Base-by-base conservation (phyloP, 2,888 invertebrate species). In the Nomada ruficornis region DNA sequence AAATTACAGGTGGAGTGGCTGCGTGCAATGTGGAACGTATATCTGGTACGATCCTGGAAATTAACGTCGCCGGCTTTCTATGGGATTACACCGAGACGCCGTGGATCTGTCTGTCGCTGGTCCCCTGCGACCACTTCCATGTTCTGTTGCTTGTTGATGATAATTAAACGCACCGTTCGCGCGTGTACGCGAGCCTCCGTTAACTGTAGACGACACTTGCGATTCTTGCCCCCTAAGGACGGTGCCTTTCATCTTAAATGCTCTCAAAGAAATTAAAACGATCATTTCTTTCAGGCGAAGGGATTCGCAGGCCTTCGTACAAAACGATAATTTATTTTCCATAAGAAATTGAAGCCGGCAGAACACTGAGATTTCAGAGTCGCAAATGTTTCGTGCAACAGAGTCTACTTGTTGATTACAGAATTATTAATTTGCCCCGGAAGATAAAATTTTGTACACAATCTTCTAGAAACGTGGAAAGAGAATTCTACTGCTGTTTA, bases 11-110 rank as follows among this genome's bases (percentile, higher is more conserved):
- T 68, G 47, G 71, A 78, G 44, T 20, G 62, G 52, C 11, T 74
- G 68, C 60, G 75, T 63, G 67, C 71, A 71, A 75, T 67, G 70
- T 44, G 67, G 83, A 78, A 77, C 77, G 68, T 80, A 65, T 80
- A 77, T 78, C 78, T 59, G 62, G 55, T 72, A 77, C 82, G 82
- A 87, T 83, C 82, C 80, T 80, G 71, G 80, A 82, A 86, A 87
- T 88, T 86, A 76, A 84, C 87, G 87, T 77, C 59, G 77, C 57
- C 55, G 77, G 71, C 78, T 82, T 85, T 72, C 87, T 74, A 72
- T 77, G 70, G 78, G 82, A 87, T 86, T 87, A 84, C 65, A 73
- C 55, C 77, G 75, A 71, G 78, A 70, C 81, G 60, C 59, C 64
- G 62, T 69, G 83, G 70, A 80, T 78, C 71, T 44, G 70, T 86